These are phyloP conservation scores for Ceratosolen fusciceps DNA, from an alignment of 1,140 invertebrate species.

Conservation along the genomic window DNA sequence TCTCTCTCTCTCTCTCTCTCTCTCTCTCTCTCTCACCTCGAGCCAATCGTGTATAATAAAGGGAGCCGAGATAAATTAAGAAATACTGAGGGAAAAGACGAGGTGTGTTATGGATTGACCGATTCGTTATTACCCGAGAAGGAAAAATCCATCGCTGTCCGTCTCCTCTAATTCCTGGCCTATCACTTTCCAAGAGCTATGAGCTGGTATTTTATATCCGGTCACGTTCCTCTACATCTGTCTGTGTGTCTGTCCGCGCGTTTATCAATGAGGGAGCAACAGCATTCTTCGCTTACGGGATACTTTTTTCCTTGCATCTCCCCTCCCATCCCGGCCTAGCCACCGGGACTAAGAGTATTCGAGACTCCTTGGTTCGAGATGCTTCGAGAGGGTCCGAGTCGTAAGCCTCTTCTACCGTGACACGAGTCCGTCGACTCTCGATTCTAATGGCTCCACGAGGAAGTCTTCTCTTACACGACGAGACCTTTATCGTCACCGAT, in stretches of 20 bases:
- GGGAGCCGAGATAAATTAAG: constrained; percentile 19
- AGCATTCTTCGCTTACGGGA: constrained; percentile 9
- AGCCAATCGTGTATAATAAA: constrained; percentile 24
- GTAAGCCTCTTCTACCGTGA: too few relatives aligned
- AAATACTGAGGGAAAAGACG: neutral
- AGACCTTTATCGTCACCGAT: constrained; percentile 22
- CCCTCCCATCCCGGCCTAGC: too few relatives aligned
- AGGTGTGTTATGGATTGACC: neutral
- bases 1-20: too few relatives aligned
- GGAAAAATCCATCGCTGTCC: neutral
- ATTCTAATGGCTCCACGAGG: neutral
- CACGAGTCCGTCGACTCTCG: too few relatives aligned
- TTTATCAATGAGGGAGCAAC: too few relatives aligned
- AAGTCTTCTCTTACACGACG: constrained; percentile 9
- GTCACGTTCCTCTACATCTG: too few relatives aligned
- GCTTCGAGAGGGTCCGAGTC: too few relatives aligned
- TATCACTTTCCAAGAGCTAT: neutral
- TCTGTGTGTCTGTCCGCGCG: too few relatives aligned
- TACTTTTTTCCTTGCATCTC: constrained; percentile 24
- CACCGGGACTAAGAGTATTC: constrained; percentile 30
- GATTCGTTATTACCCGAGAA: neutral
- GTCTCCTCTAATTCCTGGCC: neutral
- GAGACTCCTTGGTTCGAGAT: constrained; percentile 16
- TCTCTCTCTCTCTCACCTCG: too few relatives aligned
- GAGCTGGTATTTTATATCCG: too few relatives aligned